phyloP scores from a whole-genome alignment of 2,113 vertebrate species.

The Phrynosoma blainvillii region DNA sequence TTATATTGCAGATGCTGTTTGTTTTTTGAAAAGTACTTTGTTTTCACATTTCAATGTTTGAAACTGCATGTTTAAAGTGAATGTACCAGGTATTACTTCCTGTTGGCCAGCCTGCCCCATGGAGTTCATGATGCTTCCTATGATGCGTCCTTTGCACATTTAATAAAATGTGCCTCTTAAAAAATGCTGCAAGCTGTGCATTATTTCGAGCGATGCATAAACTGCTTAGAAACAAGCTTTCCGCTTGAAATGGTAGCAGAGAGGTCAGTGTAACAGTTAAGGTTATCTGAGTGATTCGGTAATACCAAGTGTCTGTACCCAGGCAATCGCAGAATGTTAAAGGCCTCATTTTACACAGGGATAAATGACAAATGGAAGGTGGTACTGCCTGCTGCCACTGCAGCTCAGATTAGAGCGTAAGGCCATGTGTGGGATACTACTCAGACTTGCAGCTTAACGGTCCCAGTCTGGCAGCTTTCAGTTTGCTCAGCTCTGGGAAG shows the following conservation, averaged over 20 bases:
- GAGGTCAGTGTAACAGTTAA: neutral
- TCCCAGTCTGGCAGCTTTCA: slow-evolving; percentile 34
- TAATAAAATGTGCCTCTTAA: neutral
- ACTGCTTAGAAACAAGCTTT: neutral
- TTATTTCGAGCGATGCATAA: neutral
- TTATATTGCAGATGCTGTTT: neutral
- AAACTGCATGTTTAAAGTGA: neutral
- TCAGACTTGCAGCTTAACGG: slow-evolving; percentile 34
- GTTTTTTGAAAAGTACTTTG: neutral
- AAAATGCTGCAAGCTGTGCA: neutral
- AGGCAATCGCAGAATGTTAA: neutral
- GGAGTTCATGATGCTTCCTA: neutral
- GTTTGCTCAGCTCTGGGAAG: slow-evolving; percentile 36
- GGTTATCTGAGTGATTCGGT: rapidly evolving
- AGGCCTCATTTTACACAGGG: slow-evolving; percentile 17
- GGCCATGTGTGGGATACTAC: neutral
- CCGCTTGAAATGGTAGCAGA: neutral
- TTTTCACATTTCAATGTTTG: neutral
- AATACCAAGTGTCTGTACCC: neutral
- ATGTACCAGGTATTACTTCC: neutral
- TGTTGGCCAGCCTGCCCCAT: too few species aligned
- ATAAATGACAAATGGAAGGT: slow-evolving; percentile 24
- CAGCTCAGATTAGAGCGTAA: slow-evolving; percentile 37
- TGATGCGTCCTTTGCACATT: neutral
- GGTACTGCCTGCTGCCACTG: slow-evolving; percentile 3